Base-by-base conservation (phyloP, 2,888 invertebrate genomes). In the Dryococelus australis region DNA sequence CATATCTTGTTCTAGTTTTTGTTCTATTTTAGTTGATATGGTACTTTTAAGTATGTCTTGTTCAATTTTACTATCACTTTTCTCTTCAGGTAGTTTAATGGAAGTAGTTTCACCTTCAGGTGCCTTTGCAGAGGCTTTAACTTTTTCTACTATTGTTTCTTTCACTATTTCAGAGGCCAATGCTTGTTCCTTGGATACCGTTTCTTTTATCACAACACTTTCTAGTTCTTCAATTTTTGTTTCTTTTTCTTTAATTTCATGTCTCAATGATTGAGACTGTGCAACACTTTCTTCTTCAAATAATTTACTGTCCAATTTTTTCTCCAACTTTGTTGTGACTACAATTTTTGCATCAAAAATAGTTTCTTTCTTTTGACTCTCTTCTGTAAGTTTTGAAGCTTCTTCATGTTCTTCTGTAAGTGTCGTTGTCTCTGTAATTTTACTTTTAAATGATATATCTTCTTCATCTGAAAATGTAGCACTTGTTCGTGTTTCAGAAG, bases 101-200 rank as follows among this genome's bases (percentile, higher is more conserved):
- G 87, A 86, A 43, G 87, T 80, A 51, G 88, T 88, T 79, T 88
- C 89, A 47, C 86, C 85, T 85, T 85, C 86, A 85, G 89, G 53
- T 89, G 89, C 85, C 90, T 90, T 89, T 24, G 89, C 87, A 16
- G 89, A 90, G 51, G 88, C 89, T 84, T 28, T 24, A 83, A 85
- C 26, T 51, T 81, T 86, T 53, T 91, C 90, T 89, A 90, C 90
- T 84, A 90, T 86, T 86, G 90, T 90, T 89, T 90, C 90, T 87
- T 89, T 85, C 86, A 94, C 90, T 26, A 91, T 90, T 28, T 93
- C 93, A 78, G 94, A 91, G 89, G 93, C 93, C 27, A 94, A 93
- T 28, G 94, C 93, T 88, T 65, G 87, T 92, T 24, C 92, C 92
- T 89, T 93, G 91, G 20, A 93, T 90, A 91, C 92, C 93, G 24